Percentiles rank a stretch among this genome's conserved stretches.
Conservation (phyloP, 2,888 invertebrate species). For the Lasioglossum zephyrum region DNA sequence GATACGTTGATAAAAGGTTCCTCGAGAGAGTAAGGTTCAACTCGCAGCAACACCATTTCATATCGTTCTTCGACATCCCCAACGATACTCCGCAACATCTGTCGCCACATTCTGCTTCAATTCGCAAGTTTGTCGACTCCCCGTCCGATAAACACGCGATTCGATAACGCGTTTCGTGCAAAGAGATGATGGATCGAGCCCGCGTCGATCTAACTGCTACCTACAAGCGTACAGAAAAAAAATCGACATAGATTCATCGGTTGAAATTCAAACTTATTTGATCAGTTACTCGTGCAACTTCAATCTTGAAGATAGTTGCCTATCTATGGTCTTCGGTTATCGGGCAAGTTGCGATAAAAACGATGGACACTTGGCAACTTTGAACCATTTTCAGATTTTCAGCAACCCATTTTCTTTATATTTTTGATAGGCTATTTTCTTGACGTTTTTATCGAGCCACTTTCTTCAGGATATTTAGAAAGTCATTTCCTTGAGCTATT, state of each 20-base stretch:
- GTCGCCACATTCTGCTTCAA: neutral
- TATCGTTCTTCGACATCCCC: neutral
- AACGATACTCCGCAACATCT: neutral
- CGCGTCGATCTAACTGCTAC: neutral
- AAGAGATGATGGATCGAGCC: neutral
- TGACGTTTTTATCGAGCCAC: neutral
- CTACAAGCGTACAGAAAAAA: neutral
- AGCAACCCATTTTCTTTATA: neutral
- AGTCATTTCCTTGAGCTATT: neutral
- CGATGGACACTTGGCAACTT: neutral
- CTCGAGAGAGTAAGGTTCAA: constrained; percentile 1
- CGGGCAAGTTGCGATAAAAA: neutral
- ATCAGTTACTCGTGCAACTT: neutral
- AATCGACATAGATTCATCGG: neutral
- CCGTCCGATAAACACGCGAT: neutral
- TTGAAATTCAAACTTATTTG: neutral
- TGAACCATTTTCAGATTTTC: neutral
- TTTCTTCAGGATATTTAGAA: neutral
- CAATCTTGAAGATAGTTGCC: neutral
- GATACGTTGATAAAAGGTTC: neutral
- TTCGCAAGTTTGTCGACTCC: neutral
- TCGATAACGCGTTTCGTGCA: neutral
- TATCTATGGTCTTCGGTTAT: neutral
- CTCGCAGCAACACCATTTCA: neutral
- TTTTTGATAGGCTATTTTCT: neutral